Evolutionary conservation across 2,797 vertebrate genomes (phyloP).

Genomic region (Mus spretus): DNA sequence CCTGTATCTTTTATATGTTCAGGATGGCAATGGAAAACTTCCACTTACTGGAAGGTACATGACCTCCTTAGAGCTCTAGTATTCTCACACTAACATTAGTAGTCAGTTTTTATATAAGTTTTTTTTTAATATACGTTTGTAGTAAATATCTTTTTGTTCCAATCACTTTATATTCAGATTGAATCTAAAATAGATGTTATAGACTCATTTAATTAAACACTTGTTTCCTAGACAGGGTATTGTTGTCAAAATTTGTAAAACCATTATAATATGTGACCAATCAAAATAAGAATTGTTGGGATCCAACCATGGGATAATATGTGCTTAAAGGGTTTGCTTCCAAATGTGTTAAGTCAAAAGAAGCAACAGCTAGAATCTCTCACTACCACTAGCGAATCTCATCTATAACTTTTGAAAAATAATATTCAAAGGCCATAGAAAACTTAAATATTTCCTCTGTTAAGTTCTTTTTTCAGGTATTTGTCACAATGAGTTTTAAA

Average conservation of each 20-base stretch:
- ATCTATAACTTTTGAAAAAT: neutral
- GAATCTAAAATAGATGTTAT: neutral
- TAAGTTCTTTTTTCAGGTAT: neutral
- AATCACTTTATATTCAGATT: neutral
- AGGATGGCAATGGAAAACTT: neutral
- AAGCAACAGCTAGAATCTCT: too few species aligned
- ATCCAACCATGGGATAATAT: rapidly evolving
- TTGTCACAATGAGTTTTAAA: neutral
- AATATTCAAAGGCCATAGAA: neutral
- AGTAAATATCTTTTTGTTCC: neutral
- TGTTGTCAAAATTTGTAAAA: neutral
- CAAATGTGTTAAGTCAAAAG: neutral
- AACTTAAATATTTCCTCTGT: neutral
- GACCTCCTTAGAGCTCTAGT: neutral
- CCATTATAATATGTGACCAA: neutral
- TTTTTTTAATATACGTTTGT: neutral
- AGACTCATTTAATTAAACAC: too few species aligned
- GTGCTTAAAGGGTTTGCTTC: neutral
- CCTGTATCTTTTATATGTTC: neutral
- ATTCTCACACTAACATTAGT: neutral
- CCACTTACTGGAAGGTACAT: rapidly evolving
- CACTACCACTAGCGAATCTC: neutral
- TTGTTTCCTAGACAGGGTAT: neutral
- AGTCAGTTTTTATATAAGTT: neutral
- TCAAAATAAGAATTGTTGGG: neutral